Evolutionary conservation across 2,797 vertebrate species (phyloP), one percentile per base, ranked within the genome.

Genomic region (Mareca penelope): DNA sequence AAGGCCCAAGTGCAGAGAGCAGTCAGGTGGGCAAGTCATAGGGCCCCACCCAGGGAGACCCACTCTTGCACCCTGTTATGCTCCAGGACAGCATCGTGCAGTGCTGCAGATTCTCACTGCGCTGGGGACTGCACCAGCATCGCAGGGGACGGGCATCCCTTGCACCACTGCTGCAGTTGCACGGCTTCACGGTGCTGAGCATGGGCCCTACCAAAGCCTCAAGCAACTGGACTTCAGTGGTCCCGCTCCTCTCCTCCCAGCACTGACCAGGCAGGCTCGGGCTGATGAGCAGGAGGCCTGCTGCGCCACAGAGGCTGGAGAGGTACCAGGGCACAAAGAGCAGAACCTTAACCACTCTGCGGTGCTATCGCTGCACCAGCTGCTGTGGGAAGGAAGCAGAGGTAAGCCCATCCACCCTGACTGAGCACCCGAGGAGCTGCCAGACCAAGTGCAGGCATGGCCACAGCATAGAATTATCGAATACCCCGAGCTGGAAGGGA

Each of bases 41-140:
- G 53, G 28, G 16, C 16, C 16, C 22, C 1, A 1, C 39, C 0
- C 1, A 70, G 8, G 16, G 33, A 29, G 10, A 68, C 21, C 6
- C 50, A 42, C 44, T 26, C 44, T 56, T 0, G 0, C 48, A 59
- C 24, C 9, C 44, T 21, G 10, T 3, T 1, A 33, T 67, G 35
- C 69, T 52, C 70, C 40, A 29, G 53, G 83, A 73, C 37, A 85
- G 60, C 1, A 1, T 1, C 1, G 37, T 42, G 42, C 1, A 1
- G 33, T 33, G 53, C 22, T 3, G 2, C 7, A 9, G 63, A 28
- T 14, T 28, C 33, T 48, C 10, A 15, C n/a, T 59, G 39, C 21
- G 71, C 70, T 1, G 0, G 50, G 50, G 50, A 15, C 50, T 52
- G 26, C 50, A 52, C 26, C 26, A 52, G 37, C 35, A 60, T 10